Percentiles rank a stretch among this genome's conserved stretches.
These are phyloP conservation scores for Blastobasis adustella DNA, from an alignment of 2,888 invertebrate genomes.

Conservation along the genomic window DNA sequence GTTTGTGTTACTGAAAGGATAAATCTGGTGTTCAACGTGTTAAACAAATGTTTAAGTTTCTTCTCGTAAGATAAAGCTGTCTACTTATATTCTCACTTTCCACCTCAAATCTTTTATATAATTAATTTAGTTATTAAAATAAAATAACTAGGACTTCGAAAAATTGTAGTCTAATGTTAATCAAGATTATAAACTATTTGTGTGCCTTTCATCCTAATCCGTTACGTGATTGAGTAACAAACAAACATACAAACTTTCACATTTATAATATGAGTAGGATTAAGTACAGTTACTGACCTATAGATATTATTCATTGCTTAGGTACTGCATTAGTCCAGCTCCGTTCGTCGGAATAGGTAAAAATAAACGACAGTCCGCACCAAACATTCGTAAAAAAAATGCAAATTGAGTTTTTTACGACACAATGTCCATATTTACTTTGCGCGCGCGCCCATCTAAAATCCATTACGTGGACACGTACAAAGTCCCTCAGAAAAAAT, in stretches of 20 bases:
- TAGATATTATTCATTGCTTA: background rate
- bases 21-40: too few species aligned
- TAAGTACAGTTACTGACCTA: background rate
- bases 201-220: background rate
- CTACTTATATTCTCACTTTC: too few species aligned
- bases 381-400: background rate
- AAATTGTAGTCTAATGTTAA: too few species aligned
- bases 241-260: too few species aligned
- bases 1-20: too few species aligned
- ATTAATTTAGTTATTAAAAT: too few species aligned
- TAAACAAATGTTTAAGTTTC: too few species aligned
- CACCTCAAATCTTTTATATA: too few species aligned
- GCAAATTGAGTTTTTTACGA: conserved; percentile 11
- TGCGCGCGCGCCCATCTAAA: conserved; percentile 21
- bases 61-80: too few species aligned
- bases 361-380: background rate
- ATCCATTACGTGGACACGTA: conserved; percentile 42
- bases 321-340: background rate
- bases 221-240: too few species aligned
- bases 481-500: conserved; percentile 35
- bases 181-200: too few species aligned
- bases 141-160: too few species aligned
- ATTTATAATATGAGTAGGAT: background rate
- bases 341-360: background rate
- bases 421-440: conserved; percentile 10